These are phyloP conservation scores for Microtus richardsoni DNA, from an alignment of 2,113 vertebrate genomes.

Conservation along the genomic window DNA sequence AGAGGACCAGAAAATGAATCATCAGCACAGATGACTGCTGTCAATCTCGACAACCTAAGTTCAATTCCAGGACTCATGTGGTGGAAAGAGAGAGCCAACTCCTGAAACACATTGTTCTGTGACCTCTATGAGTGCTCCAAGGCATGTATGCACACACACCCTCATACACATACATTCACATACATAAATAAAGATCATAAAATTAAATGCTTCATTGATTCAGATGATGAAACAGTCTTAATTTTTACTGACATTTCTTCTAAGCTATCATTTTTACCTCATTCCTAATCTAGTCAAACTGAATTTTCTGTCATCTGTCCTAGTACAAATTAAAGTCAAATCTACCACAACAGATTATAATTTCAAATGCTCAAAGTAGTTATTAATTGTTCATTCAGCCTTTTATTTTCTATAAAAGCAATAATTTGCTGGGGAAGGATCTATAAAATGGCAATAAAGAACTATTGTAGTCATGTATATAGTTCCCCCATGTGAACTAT, in stretches of 20 bases:
- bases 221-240: not conserved
- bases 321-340: not conserved
- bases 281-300: not conserved
- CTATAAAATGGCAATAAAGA: not conserved
- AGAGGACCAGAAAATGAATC: not conserved
- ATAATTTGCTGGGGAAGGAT: constrained; percentile 21
- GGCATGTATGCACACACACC: not conserved
- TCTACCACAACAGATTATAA: not conserved
- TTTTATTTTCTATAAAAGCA: constrained; percentile 44
- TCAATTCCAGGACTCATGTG: not conserved
- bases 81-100: not conserved
- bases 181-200: not conserved
- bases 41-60: not conserved
- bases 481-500: not conserved
- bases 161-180: not conserved
- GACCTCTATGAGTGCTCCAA: not conserved
- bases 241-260: not conserved
- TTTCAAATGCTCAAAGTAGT: constrained; percentile 6
- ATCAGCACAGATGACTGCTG: too few species aligned
- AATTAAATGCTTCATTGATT: not conserved
- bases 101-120: not conserved
- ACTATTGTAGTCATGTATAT: not conserved
- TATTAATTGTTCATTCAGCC: constrained; percentile 31
- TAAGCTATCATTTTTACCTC: not conserved
- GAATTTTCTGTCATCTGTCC: not conserved